Conservation (phyloP, 2,113 vertebrate species). For the Laterallus jamaicensis region DNA sequence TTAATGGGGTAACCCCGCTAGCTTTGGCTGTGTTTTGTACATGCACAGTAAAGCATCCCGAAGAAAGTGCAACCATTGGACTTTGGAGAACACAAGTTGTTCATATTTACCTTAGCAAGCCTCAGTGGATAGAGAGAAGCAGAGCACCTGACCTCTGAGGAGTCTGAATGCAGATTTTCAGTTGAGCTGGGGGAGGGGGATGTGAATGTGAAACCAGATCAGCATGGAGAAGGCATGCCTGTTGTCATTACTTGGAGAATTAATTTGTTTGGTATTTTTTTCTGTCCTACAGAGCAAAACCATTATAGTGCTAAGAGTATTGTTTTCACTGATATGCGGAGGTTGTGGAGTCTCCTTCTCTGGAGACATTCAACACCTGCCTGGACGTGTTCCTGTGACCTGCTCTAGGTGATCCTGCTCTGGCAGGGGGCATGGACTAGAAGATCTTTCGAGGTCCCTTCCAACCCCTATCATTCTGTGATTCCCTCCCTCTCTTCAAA, state of each 20-base stretch:
- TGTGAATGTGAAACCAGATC: background rate
- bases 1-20: background rate
- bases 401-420: too few relatives aligned
- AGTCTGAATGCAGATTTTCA: background rate
- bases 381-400: too few relatives aligned
- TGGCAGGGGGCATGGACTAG: too few relatives aligned
- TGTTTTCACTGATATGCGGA: background rate
- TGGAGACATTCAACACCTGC: too few relatives aligned
- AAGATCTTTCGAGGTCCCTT: too few relatives aligned
- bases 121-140: background rate
- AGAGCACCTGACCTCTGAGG: background rate
- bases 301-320: background rate
- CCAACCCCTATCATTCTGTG: too few relatives aligned
- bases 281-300: background rate
- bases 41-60: background rate
- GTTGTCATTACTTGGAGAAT: background rate
- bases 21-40: background rate
- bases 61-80: background rate
- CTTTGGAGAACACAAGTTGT: background rate
- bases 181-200: background rate
- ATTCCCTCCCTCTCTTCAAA: background rate
- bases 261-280: background rate
- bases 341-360: too few relatives aligned
- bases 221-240: background rate
- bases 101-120: background rate